phyloP scores from a whole-genome alignment of 2,888 invertebrate genomes.

The Reticulitermes lucifugus region DNA sequence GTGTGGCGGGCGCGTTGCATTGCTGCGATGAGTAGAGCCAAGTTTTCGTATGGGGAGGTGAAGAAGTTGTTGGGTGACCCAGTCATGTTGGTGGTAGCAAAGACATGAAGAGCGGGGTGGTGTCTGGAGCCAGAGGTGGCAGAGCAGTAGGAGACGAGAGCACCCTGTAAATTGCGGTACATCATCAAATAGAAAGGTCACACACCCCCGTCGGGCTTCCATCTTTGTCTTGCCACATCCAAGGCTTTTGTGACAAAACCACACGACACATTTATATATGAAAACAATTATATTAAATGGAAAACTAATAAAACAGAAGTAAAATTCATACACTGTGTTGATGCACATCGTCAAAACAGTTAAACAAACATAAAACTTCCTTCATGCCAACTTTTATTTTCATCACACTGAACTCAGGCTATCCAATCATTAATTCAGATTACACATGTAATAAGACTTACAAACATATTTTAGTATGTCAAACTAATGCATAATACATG shows the following conservation, averaged over 20 bases:
- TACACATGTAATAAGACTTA: not conserved
- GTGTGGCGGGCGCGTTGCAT: conserved; percentile 48
- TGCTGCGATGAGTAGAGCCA: conserved; percentile 52
- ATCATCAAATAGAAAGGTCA: no score
- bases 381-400: not conserved
- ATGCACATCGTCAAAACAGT: not conserved
- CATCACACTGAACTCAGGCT: not conserved
- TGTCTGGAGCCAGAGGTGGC: conserved; percentile 54
- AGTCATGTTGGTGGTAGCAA: conserved; percentile 53
- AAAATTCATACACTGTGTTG: not conserved
- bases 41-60: conserved; percentile 53
- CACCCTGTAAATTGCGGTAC: conserved; percentile 52
- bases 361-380: not conserved
- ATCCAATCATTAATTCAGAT: not conserved
- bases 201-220: conserved; percentile 42
- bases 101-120: conserved; percentile 53
- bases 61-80: conserved; percentile 51
- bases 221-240: not conserved
- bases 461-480: not conserved
- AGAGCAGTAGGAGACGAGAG: conserved; percentile 52
- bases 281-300: conserved; percentile 8
- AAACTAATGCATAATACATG: not conserved
- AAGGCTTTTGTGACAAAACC: not conserved
- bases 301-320: conserved; percentile 1
- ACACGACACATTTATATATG: not conserved